A percentile compares a stretch with the other conserved stretches of the same genome.
Evolutionary conservation across 2,888 invertebrate species (phyloP).

Genomic region (Lampropteryx suffumata): DNA sequence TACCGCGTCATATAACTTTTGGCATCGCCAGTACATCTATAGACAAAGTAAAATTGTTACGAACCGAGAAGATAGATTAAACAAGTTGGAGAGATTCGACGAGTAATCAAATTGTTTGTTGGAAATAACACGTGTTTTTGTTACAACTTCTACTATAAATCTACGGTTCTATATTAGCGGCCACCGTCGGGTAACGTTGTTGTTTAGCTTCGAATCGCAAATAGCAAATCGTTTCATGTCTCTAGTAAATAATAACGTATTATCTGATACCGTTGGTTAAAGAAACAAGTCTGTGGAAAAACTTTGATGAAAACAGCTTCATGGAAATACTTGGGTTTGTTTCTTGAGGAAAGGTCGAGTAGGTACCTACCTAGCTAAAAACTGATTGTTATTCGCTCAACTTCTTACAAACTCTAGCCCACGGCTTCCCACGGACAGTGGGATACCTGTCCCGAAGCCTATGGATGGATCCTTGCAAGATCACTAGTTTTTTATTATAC

Average conservation of each 20-base stretch:
- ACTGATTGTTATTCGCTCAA: too few relatives aligned
- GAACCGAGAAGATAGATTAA: slow-evolving; percentile 24
- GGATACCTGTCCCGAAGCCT: too few relatives aligned
- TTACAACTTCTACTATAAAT: slow-evolving; percentile 2
- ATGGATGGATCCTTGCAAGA: too few relatives aligned
- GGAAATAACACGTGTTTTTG: slow-evolving; percentile 17
- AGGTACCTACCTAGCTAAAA: background rate
- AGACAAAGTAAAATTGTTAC: slow-evolving; percentile 19
- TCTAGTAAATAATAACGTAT: too few relatives aligned
- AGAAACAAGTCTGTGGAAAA: background rate
- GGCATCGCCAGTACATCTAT: background rate
- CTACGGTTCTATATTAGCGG: background rate
- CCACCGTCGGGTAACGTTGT: too few relatives aligned
- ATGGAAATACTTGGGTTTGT: slow-evolving; percentile 3
- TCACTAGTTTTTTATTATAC: too few relatives aligned
- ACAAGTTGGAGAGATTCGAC: slow-evolving; percentile 20
- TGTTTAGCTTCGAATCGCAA: too few relatives aligned
- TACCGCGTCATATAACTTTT: background rate
- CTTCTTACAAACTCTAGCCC: too few relatives aligned
- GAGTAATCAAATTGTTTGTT: slow-evolving; percentile 22
- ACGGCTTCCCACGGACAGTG: too few relatives aligned
- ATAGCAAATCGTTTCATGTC: too few relatives aligned
- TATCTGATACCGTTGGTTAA: background rate
- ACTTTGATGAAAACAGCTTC: slow-evolving; percentile 12
- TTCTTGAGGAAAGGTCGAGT: background rate